Conservation (phyloP, 2,797 vertebrate genomes). For the Eupleurogrammus muticus region DNA sequence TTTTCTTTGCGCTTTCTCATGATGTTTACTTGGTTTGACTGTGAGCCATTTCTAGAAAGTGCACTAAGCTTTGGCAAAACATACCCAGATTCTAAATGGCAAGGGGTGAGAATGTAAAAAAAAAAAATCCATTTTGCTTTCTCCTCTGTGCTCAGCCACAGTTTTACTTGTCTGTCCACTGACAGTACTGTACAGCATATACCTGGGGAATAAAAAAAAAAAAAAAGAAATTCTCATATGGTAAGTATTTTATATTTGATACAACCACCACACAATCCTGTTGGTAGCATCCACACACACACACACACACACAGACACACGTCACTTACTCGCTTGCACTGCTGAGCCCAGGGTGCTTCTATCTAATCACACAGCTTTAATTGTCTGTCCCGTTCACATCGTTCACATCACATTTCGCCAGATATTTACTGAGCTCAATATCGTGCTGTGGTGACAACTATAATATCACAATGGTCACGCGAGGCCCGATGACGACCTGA, state of each 20-base stretch:
- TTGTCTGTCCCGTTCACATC: constrained; percentile 22
- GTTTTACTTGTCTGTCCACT: neutral
- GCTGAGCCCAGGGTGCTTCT: constrained; percentile 22
- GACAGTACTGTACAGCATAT: neutral
- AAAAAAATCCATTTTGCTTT: constrained; percentile 40
- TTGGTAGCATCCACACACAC: constrained; percentile 18
- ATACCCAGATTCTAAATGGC: neutral
- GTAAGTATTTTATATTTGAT: neutral
- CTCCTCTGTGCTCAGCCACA: neutral
- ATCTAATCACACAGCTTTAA: constrained; percentile 22
- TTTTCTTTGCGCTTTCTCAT: neutral
- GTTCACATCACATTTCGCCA: constrained; percentile 28
- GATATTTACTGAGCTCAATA: constrained; percentile 9
- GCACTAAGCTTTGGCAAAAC: neutral
- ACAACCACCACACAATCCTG: constrained; percentile 2
- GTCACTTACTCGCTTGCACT: constrained; percentile 19
- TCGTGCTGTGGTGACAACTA: no score
- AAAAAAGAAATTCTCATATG: neutral
- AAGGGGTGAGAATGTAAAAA: neutral
- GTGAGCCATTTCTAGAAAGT: neutral
- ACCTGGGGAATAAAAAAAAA: no score
- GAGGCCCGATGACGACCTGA: no score
- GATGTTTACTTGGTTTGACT: neutral
- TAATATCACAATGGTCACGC: no score
- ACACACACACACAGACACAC: no score